Evolutionary conservation across 2,113 vertebrate genomes (phyloP).

Genomic region (Callospermophilus lateralis): DNA sequence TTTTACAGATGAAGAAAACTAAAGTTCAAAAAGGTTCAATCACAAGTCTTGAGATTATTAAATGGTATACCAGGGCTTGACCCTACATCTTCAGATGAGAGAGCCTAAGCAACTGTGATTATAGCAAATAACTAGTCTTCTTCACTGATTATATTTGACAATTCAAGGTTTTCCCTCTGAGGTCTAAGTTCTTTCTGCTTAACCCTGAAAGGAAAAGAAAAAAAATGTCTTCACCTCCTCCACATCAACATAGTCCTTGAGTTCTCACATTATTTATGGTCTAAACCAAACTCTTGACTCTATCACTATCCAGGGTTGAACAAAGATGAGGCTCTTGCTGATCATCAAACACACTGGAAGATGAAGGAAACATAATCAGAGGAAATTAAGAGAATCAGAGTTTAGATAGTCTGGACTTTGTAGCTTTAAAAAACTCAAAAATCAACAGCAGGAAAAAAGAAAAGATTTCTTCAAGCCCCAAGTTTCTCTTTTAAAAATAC

Average conservation of each 20-base stretch:
- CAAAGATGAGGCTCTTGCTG: not conserved
- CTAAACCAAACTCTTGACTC: conserved; percentile 49
- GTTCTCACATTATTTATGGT: conserved; percentile 30
- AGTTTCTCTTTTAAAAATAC: conserved; percentile 34
- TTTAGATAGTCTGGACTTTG: not conserved
- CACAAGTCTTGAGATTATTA: conserved; percentile 9
- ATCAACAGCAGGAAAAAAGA: not conserved
- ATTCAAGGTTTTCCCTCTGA: conserved; percentile 41
- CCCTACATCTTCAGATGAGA: conserved; percentile 18
- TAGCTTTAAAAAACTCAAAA: conserved; percentile 11
- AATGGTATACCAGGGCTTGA: not conserved
- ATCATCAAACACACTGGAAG: conserved; percentile 38
- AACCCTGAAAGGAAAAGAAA: not conserved
- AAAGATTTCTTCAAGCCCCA: not conserved
- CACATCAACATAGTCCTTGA: not conserved
- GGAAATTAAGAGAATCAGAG: not conserved
- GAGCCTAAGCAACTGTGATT: not conserved
- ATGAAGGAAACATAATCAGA: not conserved
- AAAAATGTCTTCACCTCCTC: not conserved
- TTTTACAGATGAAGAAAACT: conserved; percentile 54
- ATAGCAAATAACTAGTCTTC: conserved; percentile 4
- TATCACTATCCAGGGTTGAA: not conserved
- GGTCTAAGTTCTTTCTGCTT: conserved; percentile 48
- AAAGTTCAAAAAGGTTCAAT: conserved; percentile 38
- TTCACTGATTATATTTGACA: conserved; percentile 5